Evolutionary conservation across 2,797 vertebrate genomes (phyloP).

Genomic region (Manis pentadactyla): DNA sequence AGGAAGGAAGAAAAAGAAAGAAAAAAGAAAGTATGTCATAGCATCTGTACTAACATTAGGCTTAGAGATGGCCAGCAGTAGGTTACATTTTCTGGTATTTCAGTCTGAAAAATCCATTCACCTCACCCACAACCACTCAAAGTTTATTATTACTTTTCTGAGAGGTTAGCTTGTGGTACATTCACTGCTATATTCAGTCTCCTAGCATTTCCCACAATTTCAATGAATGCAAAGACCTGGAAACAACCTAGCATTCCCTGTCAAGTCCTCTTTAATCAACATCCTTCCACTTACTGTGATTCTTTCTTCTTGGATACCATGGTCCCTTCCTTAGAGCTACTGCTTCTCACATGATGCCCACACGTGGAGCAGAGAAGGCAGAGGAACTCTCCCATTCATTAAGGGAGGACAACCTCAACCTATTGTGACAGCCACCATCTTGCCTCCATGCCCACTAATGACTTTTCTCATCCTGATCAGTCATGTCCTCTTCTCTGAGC

Average conservation of each 20-base stretch:
- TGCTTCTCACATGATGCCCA: background rate
- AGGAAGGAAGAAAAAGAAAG: background rate
- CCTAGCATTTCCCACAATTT: background rate
- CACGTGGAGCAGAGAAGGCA: background rate
- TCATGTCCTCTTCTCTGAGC: background rate
- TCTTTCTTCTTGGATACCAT: background rate
- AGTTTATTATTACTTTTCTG: slow-evolving; percentile 36
- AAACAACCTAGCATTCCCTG: slow-evolving; percentile 5
- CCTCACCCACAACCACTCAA: background rate
- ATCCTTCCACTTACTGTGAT: background rate
- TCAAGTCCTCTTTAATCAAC: background rate
- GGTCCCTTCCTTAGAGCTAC: background rate
- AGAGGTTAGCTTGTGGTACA: background rate
- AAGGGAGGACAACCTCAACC: background rate
- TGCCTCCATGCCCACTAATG: background rate
- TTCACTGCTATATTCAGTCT: background rate
- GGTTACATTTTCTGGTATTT: slow-evolving; percentile 24
- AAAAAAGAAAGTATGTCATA: background rate
- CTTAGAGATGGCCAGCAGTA: background rate
- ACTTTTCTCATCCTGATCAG: background rate
- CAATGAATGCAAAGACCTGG: background rate
- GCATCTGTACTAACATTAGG: background rate
- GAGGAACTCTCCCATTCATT: background rate
- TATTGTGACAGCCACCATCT: background rate
- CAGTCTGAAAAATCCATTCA: slow-evolving; percentile 35